These are phyloP conservation scores for Rhipidura dahli DNA, from an alignment of 2,113 vertebrate genomes.

Conservation along the genomic window DNA sequence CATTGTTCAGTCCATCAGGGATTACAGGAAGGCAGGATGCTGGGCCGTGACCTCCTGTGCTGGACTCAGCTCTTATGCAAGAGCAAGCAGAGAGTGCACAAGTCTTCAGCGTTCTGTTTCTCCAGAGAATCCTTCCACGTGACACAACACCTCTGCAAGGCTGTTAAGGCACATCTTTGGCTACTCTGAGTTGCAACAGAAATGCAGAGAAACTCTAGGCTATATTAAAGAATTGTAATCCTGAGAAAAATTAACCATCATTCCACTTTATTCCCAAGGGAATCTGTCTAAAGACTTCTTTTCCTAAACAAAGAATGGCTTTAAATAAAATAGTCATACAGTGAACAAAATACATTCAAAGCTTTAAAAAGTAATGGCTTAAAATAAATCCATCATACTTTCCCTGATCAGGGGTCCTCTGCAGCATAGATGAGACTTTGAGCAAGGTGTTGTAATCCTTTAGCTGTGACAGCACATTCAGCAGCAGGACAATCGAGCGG, in stretches of 20 bases:
- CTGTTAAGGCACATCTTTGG: not conserved
- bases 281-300: not conserved
- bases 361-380: not conserved
- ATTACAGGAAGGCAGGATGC: slow-evolving; percentile 56
- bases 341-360: not conserved
- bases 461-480: slow-evolving; percentile 91
- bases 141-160: not conserved
- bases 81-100: not conserved
- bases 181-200: not conserved
- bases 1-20: slow-evolving; percentile 17
- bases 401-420: slow-evolving; percentile 98
- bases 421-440: slow-evolving; percentile 96
- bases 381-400: slow-evolving; percentile 81
- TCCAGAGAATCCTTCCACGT: not conserved
- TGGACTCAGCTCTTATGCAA: not conserved
- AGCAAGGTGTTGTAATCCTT: slow-evolving; percentile 93
- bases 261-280: not conserved
- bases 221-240: rapidly evolving
- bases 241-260: not conserved
- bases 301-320: not conserved
- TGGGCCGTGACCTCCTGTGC: not conserved
- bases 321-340: not conserved
- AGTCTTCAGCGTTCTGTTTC: not conserved
- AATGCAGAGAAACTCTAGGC: not conserved
- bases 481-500: slow-evolving; percentile 93